Percentiles rank a stretch among this genome's conserved stretches.
These are phyloP conservation scores for Eubucco bourcierii DNA, from an alignment of 2,113 vertebrate genomes.

Conservation along the genomic window DNA sequence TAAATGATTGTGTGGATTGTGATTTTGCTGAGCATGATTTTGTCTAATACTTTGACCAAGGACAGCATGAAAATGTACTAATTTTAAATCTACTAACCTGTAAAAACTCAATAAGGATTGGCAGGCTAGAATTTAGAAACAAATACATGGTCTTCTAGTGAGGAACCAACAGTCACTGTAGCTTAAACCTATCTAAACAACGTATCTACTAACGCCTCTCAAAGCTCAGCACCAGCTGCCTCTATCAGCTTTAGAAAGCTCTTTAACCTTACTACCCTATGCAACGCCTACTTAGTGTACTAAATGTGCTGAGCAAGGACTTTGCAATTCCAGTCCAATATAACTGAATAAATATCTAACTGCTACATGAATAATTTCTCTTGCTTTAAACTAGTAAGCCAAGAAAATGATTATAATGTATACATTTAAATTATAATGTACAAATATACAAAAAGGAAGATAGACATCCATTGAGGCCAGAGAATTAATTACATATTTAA, in stretches of 20 bases:
- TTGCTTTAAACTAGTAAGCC: constrained; percentile 17
- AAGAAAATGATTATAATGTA: constrained; percentile 48
- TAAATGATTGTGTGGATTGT: not conserved
- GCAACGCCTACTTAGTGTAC: constrained; percentile 19
- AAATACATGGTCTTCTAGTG: not conserved
- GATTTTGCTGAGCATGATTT: not conserved
- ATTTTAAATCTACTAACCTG: not conserved
- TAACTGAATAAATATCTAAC: constrained; percentile 50
- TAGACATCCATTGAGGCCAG: constrained; percentile 40
- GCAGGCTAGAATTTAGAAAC: not conserved
- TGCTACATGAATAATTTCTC: constrained; percentile 53
- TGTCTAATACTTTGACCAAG: not conserved
- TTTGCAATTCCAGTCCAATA: constrained; percentile 46
- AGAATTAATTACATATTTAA: constrained; percentile 62
- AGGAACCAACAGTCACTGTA: not conserved
- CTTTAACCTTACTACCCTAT: constrained; percentile 8
- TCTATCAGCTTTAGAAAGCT: constrained; percentile 35
- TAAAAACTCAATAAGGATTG: not conserved
- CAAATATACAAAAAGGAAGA: constrained; percentile 46
- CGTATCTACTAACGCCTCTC: not conserved
- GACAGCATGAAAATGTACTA: not conserved
- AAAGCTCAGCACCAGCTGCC: constrained; percentile 43
- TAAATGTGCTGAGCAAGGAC: constrained; percentile 29
- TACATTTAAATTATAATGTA: constrained; percentile 64
- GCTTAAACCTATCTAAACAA: not conserved